Evolutionary conservation across 2,888 invertebrate species (phyloP).

Genomic region (Leucoptera coffeella): DNA sequence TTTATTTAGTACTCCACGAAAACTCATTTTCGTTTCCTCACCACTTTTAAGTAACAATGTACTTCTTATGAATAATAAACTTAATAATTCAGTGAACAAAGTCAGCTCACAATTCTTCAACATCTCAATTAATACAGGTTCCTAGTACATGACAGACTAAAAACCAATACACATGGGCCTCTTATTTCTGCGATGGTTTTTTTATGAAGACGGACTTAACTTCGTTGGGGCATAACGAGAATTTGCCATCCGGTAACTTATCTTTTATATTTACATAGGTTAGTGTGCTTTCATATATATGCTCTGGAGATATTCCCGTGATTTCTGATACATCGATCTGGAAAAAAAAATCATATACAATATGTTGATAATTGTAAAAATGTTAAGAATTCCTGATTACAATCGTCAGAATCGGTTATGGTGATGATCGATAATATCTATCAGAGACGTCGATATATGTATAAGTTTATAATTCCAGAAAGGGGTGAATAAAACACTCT

Average conservation of each 20-base stretch:
- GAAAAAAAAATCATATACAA: slow-evolving; percentile 5
- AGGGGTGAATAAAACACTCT: too few relatives aligned
- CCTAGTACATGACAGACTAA: not conserved
- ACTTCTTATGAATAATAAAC: not conserved
- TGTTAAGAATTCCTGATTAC: too few relatives aligned
- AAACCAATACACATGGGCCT: not conserved
- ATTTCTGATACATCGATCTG: slow-evolving; percentile 46
- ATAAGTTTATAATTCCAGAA: too few relatives aligned
- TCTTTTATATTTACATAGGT: slow-evolving; percentile 35
- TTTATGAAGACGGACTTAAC: slow-evolving; percentile 45
- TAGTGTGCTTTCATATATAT: slow-evolving; percentile 39
- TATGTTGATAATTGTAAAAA: not conserved
- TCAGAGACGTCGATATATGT: too few relatives aligned
- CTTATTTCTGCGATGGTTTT: too few relatives aligned
- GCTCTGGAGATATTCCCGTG: slow-evolving; percentile 23
- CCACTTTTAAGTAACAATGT: too few relatives aligned
- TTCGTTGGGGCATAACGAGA: slow-evolving; percentile 54
- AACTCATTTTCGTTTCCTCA: too few relatives aligned
- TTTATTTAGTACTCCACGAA: too few relatives aligned
- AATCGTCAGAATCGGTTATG: too few relatives aligned
- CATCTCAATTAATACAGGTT: not conserved
- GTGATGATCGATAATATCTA: too few relatives aligned
- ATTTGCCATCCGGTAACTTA: slow-evolving; percentile 14
- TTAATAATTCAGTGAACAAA: too few relatives aligned
- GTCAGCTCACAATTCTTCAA: not conserved